A percentile compares a stretch with the other conserved stretches of the same genome.
These are phyloP conservation scores for Rhineura floridana DNA, from an alignment of 2,113 vertebrate genomes.

Conservation along the genomic window DNA sequence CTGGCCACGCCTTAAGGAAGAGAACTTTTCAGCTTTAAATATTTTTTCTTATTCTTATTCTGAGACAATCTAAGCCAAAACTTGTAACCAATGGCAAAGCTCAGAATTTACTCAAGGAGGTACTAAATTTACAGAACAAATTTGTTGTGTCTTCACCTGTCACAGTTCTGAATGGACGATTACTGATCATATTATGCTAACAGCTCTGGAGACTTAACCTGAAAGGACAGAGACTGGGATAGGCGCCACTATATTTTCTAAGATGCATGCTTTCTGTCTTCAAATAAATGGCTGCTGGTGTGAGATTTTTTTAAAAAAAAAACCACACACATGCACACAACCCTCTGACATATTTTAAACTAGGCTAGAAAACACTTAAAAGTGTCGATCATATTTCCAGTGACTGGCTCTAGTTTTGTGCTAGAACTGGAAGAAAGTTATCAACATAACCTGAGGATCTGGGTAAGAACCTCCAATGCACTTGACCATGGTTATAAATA, in stretches of 20 bases:
- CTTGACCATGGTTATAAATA: not conserved
- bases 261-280: not conserved
- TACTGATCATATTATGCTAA: not conserved
- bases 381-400: not conserved
- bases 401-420: not conserved
- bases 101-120: not conserved
- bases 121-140: not conserved
- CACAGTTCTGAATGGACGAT: not conserved
- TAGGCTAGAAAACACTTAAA: not conserved
- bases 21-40: not conserved
- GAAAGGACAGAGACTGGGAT: not conserved
- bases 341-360: not conserved
- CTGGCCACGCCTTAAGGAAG: not conserved
- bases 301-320: not conserved
- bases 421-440: not conserved
- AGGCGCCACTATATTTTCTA: not conserved
- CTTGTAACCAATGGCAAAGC: constrained; percentile 7
- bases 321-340: no score
- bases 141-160: constrained; percentile 1
- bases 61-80: not conserved
- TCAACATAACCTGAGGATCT: not conserved
- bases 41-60: not conserved
- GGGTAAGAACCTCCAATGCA: not conserved
- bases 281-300: not conserved
- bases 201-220: not conserved